phyloP scores from a whole-genome alignment of 2,888 invertebrate species.

The Cryptocephalus moraei region DNA sequence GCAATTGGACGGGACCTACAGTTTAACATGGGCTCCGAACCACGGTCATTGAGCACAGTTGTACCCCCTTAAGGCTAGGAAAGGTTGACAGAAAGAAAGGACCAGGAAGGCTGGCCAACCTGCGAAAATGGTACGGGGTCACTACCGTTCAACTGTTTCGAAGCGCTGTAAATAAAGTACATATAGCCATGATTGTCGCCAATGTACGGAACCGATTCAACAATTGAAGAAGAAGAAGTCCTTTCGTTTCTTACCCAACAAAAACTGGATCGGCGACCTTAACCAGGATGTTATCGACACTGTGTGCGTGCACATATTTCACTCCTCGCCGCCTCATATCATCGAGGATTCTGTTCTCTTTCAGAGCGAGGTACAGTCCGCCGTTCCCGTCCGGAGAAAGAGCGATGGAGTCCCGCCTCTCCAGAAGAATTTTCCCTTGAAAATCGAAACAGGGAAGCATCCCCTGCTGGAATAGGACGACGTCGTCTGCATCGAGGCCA shows the following conservation, averaged over 20 bases:
- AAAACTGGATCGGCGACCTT: conserved; percentile 97
- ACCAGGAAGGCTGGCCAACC: too few species aligned
- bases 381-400: conserved; percentile 90
- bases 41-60: too few species aligned
- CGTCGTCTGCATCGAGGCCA: conserved; percentile 69
- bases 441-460: conserved; percentile 88
- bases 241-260: conserved; percentile 50
- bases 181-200: too few species aligned
- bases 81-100: too few species aligned
- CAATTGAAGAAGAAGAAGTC: too few species aligned
- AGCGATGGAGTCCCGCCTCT: conserved; percentile 68
- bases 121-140: too few species aligned
- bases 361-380: conserved; percentile 72
- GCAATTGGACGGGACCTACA: too few species aligned
- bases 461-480: conserved; percentile 85
- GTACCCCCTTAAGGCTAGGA: too few species aligned
- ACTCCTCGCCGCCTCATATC: conserved; percentile 74
- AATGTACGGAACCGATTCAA: too few species aligned
- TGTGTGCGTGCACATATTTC: conserved; percentile 87
- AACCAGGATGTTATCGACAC: conserved; percentile 96
- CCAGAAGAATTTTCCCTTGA: conserved; percentile 86
- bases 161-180: too few species aligned
- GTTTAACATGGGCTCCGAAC: too few species aligned
- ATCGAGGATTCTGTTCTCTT: conserved; percentile 61
- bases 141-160: too few species aligned